Evolutionary conservation across 2,113 vertebrate species (phyloP), one percentile per base, ranked within the genome.

Genomic region (Rhabdomys dilectus): DNA sequence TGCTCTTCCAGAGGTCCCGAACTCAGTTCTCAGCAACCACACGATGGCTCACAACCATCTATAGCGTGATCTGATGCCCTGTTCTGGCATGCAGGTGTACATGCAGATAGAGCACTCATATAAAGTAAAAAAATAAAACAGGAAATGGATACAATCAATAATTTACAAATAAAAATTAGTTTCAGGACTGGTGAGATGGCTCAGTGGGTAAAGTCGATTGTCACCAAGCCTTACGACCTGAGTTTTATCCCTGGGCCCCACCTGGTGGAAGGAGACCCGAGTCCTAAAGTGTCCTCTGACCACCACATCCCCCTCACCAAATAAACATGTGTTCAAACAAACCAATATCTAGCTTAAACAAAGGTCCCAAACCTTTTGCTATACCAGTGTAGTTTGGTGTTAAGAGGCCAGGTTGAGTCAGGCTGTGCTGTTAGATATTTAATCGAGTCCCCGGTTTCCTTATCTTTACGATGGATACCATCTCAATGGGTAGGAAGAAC

Each of bases 91-190:
- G 0, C 66, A 34, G 64, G 66, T 68, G 66, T 68, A 34, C 13
- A 68, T 16, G 31, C 66, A 68, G 31, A 34, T 34, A 68, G 31
- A 34, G 31, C 12, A 68, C 66, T 34, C 13, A 31, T 13, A 5
- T 68, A 68, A 34, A 34, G 1, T 34, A 34, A 68, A 68, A 24
- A 68, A 77, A 56, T 34, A 62, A 39, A 68, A 39, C 19, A 73
- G 84, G 45, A 95, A 82, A 29, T 51, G 36, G 34, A 70, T 66
- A 39, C 7, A 51, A 29, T 62, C 84, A 78, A 34, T 48, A 66
- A 68, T 86, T 94, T 93, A 73, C 75, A 96, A 89, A 91, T 88
- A 42, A 94, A 93, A 81, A 72, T 34, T 7, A 36, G 22, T 51
- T 89, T 86, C 91, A 89, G 36, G 53, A 7, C 53, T 15, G 56